Percentiles rank a stretch among this genome's conserved stretches.
These are phyloP conservation scores for Gymnoscelis rufifasciata DNA, from an alignment of 2,888 invertebrate genomes.

Conservation along the genomic window DNA sequence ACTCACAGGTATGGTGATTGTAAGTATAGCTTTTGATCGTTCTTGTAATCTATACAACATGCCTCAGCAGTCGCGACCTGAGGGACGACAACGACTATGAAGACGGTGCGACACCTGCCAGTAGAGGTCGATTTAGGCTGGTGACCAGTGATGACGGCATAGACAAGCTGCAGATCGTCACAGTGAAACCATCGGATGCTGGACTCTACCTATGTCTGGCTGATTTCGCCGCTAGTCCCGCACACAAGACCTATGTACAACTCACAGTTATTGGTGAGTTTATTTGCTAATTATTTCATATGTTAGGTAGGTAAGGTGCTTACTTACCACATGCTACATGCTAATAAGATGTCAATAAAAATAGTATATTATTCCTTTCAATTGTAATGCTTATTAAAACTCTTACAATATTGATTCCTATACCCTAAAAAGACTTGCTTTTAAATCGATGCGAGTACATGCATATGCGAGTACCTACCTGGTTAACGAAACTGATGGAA, in stretches of 20 bases:
- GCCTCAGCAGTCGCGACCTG: slow-evolving; percentile 65
- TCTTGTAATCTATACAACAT: slow-evolving; percentile 27
- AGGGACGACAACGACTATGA: slow-evolving; percentile 42
- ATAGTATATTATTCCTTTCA: too few species aligned
- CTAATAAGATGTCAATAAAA: too few species aligned
- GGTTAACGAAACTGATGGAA: too few species aligned
- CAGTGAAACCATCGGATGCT: slow-evolving; percentile 50
- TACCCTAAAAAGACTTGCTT: too few species aligned
- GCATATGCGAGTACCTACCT: too few species aligned
- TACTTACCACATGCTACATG: too few species aligned
- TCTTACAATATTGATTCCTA: too few species aligned
- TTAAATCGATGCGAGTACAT: too few species aligned
- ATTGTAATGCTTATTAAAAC: too few species aligned
- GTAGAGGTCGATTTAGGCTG: slow-evolving; percentile 48
- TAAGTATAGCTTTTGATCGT: neutral
- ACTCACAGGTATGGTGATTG: neutral
- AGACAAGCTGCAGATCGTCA: slow-evolving; percentile 49
- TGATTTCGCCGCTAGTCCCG: slow-evolving; percentile 60
- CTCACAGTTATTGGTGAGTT: slow-evolving; percentile 59
- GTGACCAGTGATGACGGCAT: slow-evolving; percentile 45
- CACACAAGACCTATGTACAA: slow-evolving; percentile 55
- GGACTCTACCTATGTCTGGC: slow-evolving; percentile 62
- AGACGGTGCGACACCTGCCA: slow-evolving; percentile 22
- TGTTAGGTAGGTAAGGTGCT: too few species aligned
- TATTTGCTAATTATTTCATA: too few species aligned